A percentile compares a stretch with the other conserved stretches of the same genome.
Evolutionary conservation across 2,113 vertebrate genomes (phyloP).

Genomic region (Gopherus flavomarginatus): DNA sequence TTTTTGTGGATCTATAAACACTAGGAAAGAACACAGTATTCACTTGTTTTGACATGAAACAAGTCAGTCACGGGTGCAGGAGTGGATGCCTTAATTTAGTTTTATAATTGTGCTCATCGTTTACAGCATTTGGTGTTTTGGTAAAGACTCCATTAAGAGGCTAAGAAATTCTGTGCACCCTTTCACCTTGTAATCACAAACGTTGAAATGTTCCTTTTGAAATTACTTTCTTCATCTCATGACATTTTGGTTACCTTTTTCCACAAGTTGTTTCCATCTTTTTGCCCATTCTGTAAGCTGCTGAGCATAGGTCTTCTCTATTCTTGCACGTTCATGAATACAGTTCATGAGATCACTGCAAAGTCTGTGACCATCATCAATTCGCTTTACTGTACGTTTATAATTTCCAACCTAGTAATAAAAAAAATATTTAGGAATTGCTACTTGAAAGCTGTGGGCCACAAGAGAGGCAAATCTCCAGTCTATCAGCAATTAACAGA

Average conservation of each 20-base stretch:
- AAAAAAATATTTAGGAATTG: background rate
- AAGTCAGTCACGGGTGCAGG: background rate
- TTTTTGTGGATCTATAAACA: background rate
- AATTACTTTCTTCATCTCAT: background rate
- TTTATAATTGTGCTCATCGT: background rate
- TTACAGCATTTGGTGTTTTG: background rate
- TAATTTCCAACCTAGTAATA: constrained; percentile 92
- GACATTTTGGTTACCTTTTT: constrained; percentile 86
- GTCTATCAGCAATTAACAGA: background rate
- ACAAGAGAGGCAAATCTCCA: background rate
- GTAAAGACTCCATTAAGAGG: background rate
- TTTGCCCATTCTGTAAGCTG: constrained; percentile 98
- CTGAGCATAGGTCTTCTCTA: constrained; percentile 94
- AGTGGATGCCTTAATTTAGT: background rate
- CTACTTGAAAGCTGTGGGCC: background rate
- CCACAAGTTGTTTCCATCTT: constrained; percentile 94
- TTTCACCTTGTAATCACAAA: constrained; percentile 34
- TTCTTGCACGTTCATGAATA: constrained; percentile 93
- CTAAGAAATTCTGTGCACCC: background rate
- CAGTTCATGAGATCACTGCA: constrained; percentile 96
- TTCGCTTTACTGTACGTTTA: constrained; percentile 92
- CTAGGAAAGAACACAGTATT: background rate
- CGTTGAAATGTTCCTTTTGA: background rate
- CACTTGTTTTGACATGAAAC: background rate
- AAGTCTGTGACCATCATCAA: constrained; percentile 94